phyloP scores from a whole-genome alignment of 53 echinoderm and acorn worm species.

The Paelopatides confundens region DNA sequence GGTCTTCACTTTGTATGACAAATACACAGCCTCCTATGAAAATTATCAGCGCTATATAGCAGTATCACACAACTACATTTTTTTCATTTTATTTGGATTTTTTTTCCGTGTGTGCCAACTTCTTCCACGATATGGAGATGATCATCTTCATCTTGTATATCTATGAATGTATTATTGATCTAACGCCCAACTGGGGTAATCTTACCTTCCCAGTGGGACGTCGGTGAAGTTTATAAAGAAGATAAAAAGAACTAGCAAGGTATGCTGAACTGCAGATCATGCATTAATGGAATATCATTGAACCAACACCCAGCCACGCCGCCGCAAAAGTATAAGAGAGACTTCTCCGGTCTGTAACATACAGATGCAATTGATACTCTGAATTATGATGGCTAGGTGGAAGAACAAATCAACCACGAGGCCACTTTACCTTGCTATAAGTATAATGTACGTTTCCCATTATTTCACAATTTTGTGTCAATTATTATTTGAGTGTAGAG shows the following conservation, averaged over 20 bases:
- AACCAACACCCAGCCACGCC: background rate
- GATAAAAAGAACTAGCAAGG: background rate
- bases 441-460: no score
- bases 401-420: background rate
- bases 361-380: background rate
- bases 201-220: constrained; percentile 32
- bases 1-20: background rate
- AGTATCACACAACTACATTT: background rate
- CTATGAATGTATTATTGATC: constrained; percentile 46
- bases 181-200: constrained; percentile 32
- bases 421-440: background rate
- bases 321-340: background rate
- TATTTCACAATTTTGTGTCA: no score
- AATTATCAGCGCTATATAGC: background rate
- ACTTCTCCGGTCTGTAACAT: background rate
- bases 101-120: background rate
- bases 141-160: background rate
- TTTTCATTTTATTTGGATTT: background rate
- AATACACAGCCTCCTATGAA: background rate
- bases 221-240: background rate
- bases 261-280: background rate
- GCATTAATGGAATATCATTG: constrained; percentile 3
- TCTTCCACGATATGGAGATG: constrained; percentile 2
- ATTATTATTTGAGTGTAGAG: no score
- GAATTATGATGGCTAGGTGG: background rate